Base-by-base conservation (phyloP, 2,888 invertebrate species). In the Lepidochrysops patricia region DNA sequence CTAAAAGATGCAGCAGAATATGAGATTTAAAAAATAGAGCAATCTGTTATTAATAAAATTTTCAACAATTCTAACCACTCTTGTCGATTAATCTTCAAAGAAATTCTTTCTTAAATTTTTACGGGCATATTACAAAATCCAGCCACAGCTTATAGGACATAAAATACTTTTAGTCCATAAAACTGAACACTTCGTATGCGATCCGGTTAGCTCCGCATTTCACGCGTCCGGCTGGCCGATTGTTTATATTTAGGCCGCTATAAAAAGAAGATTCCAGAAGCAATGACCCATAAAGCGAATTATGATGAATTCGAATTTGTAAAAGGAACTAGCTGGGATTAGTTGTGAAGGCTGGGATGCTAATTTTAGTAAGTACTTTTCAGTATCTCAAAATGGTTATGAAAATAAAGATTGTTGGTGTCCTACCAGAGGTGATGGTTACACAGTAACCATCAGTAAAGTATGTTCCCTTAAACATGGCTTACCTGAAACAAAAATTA, bases 161-260 rank as follows among this genome's bases (percentile, higher is more conserved):
- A 56, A 52, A 23, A 57, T 57, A 34, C 35, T 60, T 60, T 15
- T 5, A 54, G 26, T 15, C 29, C 54, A 54, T 54, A 54, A 54
- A 54, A 54, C 54, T 13, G 29, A 29, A 54, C 15, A 54, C 54
- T 54, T 29, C 54, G 12, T 12, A 52, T 27, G 5, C 27, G 19
- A 54, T 32, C 32, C 32, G 15, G 29, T 29, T 29, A 63, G 66
- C 72, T 73, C 72, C 73, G 69, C 34, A 54, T 52, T 73, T 71
- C 69, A 72, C 70, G 68, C 64, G 67, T 68, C 67, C 70, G 72
- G 74, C 74, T 74, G 73, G 71, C 70, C 72, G 73, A 73, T 75
- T 74, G 69, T 72, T 77, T 81, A 82, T 74, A 77, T 77, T 75
- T 84, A 84, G 76, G 71, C 68, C 67, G 75, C 79, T 81, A 81